These are phyloP conservation scores for Perognathus longimembris DNA, from an alignment of 2,113 vertebrate species.

Conservation along the genomic window DNA sequence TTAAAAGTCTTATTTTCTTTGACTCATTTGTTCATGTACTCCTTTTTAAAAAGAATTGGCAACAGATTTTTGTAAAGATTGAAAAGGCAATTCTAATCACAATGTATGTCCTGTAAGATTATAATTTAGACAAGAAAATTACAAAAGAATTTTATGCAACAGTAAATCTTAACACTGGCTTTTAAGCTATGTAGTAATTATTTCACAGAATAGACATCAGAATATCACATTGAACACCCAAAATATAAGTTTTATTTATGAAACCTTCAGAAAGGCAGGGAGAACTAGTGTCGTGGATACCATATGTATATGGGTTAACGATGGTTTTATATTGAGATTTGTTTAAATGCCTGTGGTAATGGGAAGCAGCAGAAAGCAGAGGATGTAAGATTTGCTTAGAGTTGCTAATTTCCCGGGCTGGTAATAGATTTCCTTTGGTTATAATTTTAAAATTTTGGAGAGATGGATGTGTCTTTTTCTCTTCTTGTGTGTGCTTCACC, in stretches of 20 bases:
- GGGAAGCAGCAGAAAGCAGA: background rate
- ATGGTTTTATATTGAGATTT: background rate
- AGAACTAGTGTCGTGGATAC: no score
- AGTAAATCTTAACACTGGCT: slow-evolving; percentile 39
- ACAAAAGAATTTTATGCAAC: background rate
- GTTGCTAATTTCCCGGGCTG: background rate
- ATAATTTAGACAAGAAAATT: slow-evolving; percentile 33
- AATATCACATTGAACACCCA: background rate
- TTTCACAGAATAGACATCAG: background rate
- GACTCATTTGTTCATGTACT: slow-evolving; percentile 32
- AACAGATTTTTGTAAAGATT: background rate
- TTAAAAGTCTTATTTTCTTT: slow-evolving; percentile 55
- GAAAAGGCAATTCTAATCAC: background rate
- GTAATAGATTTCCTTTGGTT: background rate
- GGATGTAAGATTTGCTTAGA: background rate
- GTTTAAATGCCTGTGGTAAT: background rate
- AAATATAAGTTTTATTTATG: background rate
- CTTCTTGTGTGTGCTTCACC: background rate
- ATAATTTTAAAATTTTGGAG: slow-evolving; percentile 4
- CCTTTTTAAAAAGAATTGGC: slow-evolving; percentile 43
- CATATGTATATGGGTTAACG: background rate
- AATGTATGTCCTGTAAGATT: background rate
- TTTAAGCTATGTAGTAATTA: background rate
- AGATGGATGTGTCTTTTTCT: background rate
- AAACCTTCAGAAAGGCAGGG: background rate